A percentile compares a stretch with the other conserved stretches of the same genome.
Evolutionary conservation across 2,797 vertebrate species (phyloP).

Genomic region (Mormyrus proboscirostris): DNA sequence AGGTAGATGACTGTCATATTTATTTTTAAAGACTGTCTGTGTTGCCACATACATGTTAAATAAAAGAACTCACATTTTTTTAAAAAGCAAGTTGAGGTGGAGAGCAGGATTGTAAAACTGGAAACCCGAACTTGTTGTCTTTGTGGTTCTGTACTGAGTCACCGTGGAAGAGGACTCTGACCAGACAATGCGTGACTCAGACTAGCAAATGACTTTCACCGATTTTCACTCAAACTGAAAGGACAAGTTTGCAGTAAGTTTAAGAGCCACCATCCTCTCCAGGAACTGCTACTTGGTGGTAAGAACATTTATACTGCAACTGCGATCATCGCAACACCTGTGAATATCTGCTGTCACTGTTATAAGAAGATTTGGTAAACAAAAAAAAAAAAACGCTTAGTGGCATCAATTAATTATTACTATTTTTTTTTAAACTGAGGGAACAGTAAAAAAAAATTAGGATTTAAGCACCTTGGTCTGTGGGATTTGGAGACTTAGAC

Average conservation of each 20-base stretch:
- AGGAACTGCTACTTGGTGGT: background rate
- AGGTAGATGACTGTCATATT: background rate
- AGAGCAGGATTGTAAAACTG: background rate
- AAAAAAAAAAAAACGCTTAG: background rate
- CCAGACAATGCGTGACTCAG: background rate
- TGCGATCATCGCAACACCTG: background rate
- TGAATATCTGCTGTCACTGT: background rate
- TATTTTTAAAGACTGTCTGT: constrained; percentile 4
- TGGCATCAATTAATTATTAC: background rate
- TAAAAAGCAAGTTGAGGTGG: background rate
- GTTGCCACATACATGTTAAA: background rate
- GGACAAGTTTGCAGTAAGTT: background rate
- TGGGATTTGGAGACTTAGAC: background rate
- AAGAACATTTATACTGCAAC: background rate
- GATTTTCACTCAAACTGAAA: background rate
- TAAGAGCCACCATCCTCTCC: background rate
- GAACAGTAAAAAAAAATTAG: background rate
- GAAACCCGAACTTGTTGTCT: background rate
- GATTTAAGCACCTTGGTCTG: background rate
- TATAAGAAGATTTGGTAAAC: background rate
- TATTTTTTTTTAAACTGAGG: background rate
- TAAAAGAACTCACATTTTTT: background rate
- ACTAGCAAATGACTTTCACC: background rate
- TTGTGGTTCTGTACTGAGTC: constrained; percentile 4
- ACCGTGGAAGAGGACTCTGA: background rate